Evolutionary conservation across 2,797 vertebrate genomes (phyloP).

Genomic region (Acrossocheilus wenchowensis): DNA sequence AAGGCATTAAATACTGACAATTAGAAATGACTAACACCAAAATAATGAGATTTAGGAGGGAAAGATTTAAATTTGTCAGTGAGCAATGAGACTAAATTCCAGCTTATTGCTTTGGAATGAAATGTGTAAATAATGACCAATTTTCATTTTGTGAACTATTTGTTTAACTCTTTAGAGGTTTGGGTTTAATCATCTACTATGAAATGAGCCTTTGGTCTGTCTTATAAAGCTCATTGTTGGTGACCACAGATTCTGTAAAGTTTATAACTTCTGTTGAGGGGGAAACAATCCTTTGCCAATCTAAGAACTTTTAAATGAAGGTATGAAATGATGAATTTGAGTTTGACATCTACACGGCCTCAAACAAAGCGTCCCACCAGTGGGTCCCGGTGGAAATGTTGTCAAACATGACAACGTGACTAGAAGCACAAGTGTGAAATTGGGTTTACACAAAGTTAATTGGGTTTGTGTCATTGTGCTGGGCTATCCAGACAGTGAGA

Average conservation of each 20-base stretch:
- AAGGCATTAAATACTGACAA: not conserved
- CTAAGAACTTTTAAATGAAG: conserved; percentile 45
- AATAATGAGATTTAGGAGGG: not conserved
- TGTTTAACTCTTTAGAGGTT: not conserved
- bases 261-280: not conserved
- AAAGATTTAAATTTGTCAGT: not conserved
- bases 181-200: not conserved
- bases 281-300: conserved; percentile 31
- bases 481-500: conserved; percentile 61
- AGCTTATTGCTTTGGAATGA: not conserved
- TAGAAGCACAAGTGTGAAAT: conserved; percentile 63
- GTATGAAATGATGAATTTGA: conserved; percentile 38
- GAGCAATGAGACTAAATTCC: not conserved
- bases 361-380: conserved; percentile 45
- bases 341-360: conserved; percentile 42
- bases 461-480: conserved; percentile 62
- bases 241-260: not conserved
- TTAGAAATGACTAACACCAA: not conserved
- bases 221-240: not conserved
- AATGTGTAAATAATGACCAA: not conserved
- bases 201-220: not conserved
- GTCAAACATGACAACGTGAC: conserved; percentile 62
- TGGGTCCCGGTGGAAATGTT: conserved; percentile 51
- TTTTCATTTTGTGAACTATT: not conserved
- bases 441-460: conserved; percentile 65